These are phyloP conservation scores for Ailurus styani DNA, from an alignment of 2,113 vertebrate species.

Conservation along the genomic window DNA sequence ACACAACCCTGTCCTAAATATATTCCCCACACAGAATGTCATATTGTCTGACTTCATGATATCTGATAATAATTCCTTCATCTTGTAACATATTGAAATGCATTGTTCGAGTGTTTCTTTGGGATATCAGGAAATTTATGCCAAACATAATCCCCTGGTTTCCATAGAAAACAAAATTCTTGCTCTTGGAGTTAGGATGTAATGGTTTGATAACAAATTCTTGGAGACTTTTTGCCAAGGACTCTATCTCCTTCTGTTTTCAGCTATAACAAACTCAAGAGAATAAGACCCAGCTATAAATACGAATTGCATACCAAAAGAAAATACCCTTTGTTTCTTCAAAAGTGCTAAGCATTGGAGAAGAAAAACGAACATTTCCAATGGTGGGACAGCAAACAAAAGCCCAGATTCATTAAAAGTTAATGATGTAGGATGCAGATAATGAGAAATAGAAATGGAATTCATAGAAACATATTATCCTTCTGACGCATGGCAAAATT, in stretches of 20 bases:
- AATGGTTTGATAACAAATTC: not conserved
- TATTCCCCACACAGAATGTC: not conserved
- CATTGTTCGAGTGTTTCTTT: not conserved
- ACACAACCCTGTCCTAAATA: not conserved
- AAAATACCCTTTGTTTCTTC: not conserved
- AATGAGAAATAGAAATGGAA: slow-evolving; percentile 70
- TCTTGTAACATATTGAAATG: not conserved
- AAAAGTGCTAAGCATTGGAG: not conserved
- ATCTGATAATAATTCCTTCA: not conserved
- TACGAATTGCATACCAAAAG: not conserved
- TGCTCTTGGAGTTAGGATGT: not conserved
- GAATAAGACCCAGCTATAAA: slow-evolving; percentile 8
- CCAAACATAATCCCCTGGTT: not conserved
- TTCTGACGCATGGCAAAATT: slow-evolving; percentile 63
- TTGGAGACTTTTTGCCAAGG: not conserved
- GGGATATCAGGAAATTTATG: not conserved
- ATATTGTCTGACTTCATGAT: not conserved
- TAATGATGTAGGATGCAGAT: slow-evolving; percentile 67
- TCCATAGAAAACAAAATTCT: not conserved
- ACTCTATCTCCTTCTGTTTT: not conserved
- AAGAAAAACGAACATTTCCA: not conserved
- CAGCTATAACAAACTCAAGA: not conserved
- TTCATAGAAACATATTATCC: slow-evolving; percentile 72
- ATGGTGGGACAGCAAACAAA: slow-evolving; percentile 60
- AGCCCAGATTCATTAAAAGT: slow-evolving; percentile 71